Conservation (phyloP, 2,888 invertebrate genomes). For the Drosophila eohydei region DNA sequence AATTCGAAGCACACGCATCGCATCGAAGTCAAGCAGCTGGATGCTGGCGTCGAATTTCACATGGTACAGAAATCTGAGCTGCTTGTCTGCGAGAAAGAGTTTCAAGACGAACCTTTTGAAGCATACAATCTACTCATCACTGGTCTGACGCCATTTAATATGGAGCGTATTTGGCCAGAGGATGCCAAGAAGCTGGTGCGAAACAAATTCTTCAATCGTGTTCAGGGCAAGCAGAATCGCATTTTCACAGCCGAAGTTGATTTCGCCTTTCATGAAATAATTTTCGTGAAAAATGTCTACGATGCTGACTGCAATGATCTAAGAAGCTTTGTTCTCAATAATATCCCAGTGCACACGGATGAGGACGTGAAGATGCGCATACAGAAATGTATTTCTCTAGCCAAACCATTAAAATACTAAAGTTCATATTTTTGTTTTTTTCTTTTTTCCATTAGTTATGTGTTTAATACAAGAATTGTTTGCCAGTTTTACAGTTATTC, state of each 20-base stretch:
- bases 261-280: constrained; percentile 4
- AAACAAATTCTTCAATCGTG: constrained; percentile 6
- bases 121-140: constrained; percentile 37
- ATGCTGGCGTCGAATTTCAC: constrained; percentile 18
- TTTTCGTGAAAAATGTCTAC: constrained; percentile 45
- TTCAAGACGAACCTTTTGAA: constrained; percentile 10
- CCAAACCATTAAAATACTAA: neutral
- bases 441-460: no score
- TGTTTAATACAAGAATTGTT: no score
- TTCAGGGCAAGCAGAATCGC: neutral
- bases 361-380: neutral
- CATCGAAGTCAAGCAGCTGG: constrained; percentile 38
- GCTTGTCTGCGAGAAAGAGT: constrained; percentile 27
- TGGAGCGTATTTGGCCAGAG: constrained; percentile 51
- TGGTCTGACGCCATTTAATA: constrained; percentile 38
- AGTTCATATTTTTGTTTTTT: no score
- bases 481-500: no score
- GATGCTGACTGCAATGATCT: constrained; percentile 28
- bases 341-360: constrained; percentile 13
- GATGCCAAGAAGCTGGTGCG: constrained; percentile 26
- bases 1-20: constrained; percentile 75
- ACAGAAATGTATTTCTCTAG: neutral
- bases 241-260: constrained; percentile 34
- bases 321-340: constrained; percentile 20
- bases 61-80: neutral